Evolutionary conservation across 30 jellyfish, hydroid and myxozoan genomes (phyloP).

Genomic region (Turritopsis rubra): DNA sequence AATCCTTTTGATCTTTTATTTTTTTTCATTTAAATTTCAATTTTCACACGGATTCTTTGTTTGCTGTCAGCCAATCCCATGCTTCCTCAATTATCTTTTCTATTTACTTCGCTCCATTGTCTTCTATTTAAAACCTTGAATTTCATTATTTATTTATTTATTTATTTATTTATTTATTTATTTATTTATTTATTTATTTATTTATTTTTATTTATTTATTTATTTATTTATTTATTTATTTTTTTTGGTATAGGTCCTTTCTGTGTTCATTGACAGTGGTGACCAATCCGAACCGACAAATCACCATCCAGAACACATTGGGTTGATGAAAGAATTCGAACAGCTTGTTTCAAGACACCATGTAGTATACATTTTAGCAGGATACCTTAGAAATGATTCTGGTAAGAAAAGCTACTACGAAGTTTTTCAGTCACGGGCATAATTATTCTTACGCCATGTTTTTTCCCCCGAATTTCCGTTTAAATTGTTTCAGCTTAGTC

Average conservation of each 20-base stretch:
- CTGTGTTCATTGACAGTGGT: slow-evolving; percentile 1
- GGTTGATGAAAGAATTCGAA: slow-evolving; percentile 40
- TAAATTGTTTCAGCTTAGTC: too few relatives aligned
- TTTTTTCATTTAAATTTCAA: too few relatives aligned
- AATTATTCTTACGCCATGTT: slow-evolving; percentile 5
- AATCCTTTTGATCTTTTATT: too few relatives aligned
- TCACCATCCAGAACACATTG: neutral
- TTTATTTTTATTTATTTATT: too few relatives aligned
- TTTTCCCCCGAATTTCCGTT: too few relatives aligned
- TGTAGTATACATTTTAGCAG: slow-evolving; percentile 52
- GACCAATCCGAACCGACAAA: neutral
- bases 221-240: too few relatives aligned
- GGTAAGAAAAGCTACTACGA: slow-evolving; percentile 34
- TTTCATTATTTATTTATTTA: too few relatives aligned
- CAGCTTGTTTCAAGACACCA: slow-evolving; percentile 35
- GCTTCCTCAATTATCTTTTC: neutral
- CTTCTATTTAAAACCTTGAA: neutral
- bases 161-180: too few relatives aligned
- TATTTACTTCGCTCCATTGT: neutral
- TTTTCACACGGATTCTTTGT: too few relatives aligned
- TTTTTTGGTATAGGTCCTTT: neutral
- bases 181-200: too few relatives aligned
- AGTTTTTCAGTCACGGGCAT: neutral
- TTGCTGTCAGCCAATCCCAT: neutral
- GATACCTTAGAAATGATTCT: slow-evolving; percentile 80